phyloP scores from a whole-genome alignment of 2,888 invertebrate species.

The Drosophila meridiana region DNA sequence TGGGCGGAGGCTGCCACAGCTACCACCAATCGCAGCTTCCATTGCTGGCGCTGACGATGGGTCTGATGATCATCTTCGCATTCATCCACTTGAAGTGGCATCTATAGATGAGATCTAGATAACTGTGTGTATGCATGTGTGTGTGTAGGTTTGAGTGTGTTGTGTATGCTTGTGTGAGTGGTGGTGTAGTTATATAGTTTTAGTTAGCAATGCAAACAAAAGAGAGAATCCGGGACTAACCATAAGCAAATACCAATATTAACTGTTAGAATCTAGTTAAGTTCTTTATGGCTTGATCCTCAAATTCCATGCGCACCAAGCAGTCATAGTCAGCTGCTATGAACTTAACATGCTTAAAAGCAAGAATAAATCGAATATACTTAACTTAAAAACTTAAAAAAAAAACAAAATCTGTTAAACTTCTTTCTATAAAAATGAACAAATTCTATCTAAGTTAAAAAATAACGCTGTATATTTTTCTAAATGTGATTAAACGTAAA shows the following conservation, averaged over 20 bases:
- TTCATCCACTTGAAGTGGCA: slow-evolving; percentile 31
- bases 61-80: slow-evolving; percentile 31
- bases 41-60: slow-evolving; percentile 12
- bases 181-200: slow-evolving; percentile 57
- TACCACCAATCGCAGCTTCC: slow-evolving; percentile 17
- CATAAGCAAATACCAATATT: slow-evolving; percentile 49
- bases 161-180: slow-evolving; percentile 33
- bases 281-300: slow-evolving; percentile 37
- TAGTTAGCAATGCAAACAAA: slow-evolving; percentile 72
- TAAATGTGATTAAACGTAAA: slow-evolving; percentile 76
- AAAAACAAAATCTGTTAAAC: slow-evolving; percentile 50
- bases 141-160: slow-evolving; percentile 23
- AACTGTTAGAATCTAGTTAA: slow-evolving; percentile 56
- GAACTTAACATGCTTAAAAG: slow-evolving; percentile 46
- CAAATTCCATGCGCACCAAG: slow-evolving; percentile 24
- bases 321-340: slow-evolving; percentile 19
- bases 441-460: slow-evolving; percentile 47
- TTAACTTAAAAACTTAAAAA: too few relatives aligned
- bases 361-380: slow-evolving; percentile 43
- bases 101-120: slow-evolving; percentile 32
- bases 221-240: slow-evolving; percentile 78
- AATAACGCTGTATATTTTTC: slow-evolving; percentile 73
- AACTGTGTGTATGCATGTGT: slow-evolving; percentile 22
- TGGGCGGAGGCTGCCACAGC: slow-evolving; percentile 50
- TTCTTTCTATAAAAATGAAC: slow-evolving; percentile 42